Conservation (phyloP, 2,113 vertebrate genomes). For the Ophthalmolycus amberensis region DNA sequence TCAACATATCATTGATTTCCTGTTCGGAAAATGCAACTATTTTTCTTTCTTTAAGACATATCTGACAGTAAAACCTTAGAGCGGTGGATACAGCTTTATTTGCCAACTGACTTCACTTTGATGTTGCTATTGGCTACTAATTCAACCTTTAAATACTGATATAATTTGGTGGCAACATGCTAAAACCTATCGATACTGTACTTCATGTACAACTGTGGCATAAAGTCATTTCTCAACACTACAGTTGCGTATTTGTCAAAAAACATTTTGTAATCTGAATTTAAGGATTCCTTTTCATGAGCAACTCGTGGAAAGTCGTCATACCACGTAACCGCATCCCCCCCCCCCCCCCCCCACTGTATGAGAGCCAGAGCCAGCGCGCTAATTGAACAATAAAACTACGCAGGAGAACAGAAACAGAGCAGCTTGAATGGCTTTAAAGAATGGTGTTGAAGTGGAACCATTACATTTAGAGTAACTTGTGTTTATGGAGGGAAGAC, state of each 20-base stretch:
- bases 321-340: neutral
- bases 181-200: neutral
- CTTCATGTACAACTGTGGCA: neutral
- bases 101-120: neutral
- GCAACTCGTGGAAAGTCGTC: neutral
- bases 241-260: neutral
- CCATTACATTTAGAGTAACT: neutral
- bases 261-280: neutral
- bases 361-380: neutral
- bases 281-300: neutral
- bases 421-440: neutral
- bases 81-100: neutral
- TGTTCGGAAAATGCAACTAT: neutral
- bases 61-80: neutral
- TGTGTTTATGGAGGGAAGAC: conserved; percentile 18
- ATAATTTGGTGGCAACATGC: neutral
- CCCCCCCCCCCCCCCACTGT: too few species aligned
- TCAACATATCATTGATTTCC: conserved; percentile 8
- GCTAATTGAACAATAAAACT: neutral
- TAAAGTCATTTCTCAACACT: neutral
- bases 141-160: neutral
- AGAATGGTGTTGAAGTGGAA: neutral
- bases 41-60: neutral
- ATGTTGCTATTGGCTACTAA: neutral
- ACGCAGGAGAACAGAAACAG: neutral